Evolutionary conservation across 37 sponge, comb jelly and placozoan genomes (phyloP), one percentile per base, ranked within the genome.

Genomic region (Halichondria panicea): DNA sequence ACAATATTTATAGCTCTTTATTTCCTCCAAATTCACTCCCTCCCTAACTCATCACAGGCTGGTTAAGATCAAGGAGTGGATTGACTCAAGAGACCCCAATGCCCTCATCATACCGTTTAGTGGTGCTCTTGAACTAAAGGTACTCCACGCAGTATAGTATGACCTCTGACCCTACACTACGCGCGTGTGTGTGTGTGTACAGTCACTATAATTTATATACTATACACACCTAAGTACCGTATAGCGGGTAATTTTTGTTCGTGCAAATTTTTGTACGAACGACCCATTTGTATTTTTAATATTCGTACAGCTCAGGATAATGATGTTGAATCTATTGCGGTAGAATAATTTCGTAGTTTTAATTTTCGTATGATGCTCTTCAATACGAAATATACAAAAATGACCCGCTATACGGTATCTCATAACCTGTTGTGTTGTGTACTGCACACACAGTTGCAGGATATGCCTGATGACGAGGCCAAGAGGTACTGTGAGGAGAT

Each of bases 31-130:
- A 43, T n/a, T 8, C 70, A 7, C 70, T n/a, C 6, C 46, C 37
- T 46, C n/a, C 24, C 44, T 48, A 13, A 19, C 61, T 15, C 41
- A 28, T 34, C 30, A 36, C 43, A 86, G 92, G 92, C 67, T 97
- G 58, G 52, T 72, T 12, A 91, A 92, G 63, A 94, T 97, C 31
- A 97, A 97, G 81, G 93, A 94, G 72, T 97, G 89, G 87, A 38
- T 97, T 36, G 93, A 90, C 60, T 80, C 37, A 1, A 80, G 88
- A 31, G 99, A 97, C 66, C 80, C 95, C 0, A 69, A 78, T 53
- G 93, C 95, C 3, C 67, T 69, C 25, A 68, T 94, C 67, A 94
- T 97, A 9, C 99, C 96, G 19, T 97, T 97, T 56, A 95, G 95
- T 73, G 99, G 85, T 19, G 88, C 77, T 19, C 60, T 95, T 4